A percentile compares a stretch with the other conserved stretches of the same genome.
phyloP scores from a whole-genome alignment of 2,888 invertebrate species.

The Palloptera scutellata region DNA sequence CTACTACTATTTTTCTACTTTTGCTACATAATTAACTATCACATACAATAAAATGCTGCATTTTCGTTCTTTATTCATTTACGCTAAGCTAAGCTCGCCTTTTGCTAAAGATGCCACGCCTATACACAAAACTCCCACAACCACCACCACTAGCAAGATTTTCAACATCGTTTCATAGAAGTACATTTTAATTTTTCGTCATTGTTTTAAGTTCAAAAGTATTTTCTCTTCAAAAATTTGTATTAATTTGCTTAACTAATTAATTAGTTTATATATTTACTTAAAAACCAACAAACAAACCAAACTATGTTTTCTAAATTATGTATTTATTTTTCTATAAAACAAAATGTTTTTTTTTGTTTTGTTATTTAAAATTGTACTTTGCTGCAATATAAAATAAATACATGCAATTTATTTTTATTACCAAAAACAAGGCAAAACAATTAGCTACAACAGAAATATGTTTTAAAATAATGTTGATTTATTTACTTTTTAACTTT shows the following conservation, averaged over 20 bases:
- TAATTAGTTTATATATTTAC: conserved; percentile 4
- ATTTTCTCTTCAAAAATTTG: conserved; percentile 6
- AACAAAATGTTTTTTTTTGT: background rate
- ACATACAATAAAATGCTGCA: conserved; percentile 16
- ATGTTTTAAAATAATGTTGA: conserved; percentile 1
- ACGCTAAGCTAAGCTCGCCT: background rate
- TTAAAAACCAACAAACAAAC: conserved; percentile 11
- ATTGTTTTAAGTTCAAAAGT: background rate
- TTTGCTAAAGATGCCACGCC: conserved; percentile 6
- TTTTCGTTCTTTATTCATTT: conserved; percentile 28
- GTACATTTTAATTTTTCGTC: background rate
- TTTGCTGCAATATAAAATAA: background rate
- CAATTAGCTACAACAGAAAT: background rate
- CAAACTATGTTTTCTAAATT: conserved; percentile 18
- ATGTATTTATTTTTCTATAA: conserved; percentile 10
- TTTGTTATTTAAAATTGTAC: background rate
- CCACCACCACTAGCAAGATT: background rate
- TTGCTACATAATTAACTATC: background rate
- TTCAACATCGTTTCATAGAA: background rate
- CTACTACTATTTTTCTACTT: no score
- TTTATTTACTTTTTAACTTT: conserved; percentile 14
- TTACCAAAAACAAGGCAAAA: conserved; percentile 5
- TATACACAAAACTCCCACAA: background rate
- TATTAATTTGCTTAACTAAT: background rate
- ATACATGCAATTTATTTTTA: conserved; percentile 6